Conservation (phyloP, 1,140 invertebrate species). For the Maniola jurtina region DNA sequence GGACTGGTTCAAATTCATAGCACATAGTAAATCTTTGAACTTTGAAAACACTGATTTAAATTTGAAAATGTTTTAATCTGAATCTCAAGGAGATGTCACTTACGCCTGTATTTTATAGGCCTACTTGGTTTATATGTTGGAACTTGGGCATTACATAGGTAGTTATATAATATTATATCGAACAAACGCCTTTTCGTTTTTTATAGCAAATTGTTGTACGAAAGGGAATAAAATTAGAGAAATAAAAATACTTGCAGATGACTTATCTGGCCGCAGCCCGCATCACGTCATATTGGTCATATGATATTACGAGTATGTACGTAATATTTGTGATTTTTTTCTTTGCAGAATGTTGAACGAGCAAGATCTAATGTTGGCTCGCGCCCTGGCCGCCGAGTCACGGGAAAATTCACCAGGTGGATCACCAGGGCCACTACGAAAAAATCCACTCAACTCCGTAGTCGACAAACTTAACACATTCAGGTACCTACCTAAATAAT, state of each 20-base stretch:
- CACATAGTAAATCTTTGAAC: too few species aligned
- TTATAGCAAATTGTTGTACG: neutral
- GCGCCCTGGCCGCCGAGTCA: slow-evolving; percentile 81
- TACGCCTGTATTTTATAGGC: too few species aligned
- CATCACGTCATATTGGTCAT: too few species aligned
- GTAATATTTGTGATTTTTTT: too few species aligned
- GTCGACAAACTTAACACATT: slow-evolving; percentile 80
- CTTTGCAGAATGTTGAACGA: slow-evolving; percentile 79
- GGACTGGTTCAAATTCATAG: too few species aligned
- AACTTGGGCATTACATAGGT: too few species aligned
- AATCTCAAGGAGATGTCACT: too few species aligned
- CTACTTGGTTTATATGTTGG: too few species aligned
- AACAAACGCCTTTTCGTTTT: neutral
- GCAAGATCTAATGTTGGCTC: slow-evolving; percentile 82
- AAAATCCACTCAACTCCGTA: slow-evolving; percentile 69
- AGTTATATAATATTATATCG: neutral
- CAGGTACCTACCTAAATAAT: slow-evolving; percentile 63
- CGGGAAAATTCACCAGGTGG: slow-evolving; percentile 76
- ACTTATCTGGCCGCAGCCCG: too few species aligned
- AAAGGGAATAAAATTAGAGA: neutral
- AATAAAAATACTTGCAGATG: neutral
- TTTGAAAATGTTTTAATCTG: too few species aligned
- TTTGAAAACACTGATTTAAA: too few species aligned
- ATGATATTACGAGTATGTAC: too few species aligned
- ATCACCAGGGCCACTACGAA: slow-evolving; percentile 79